Evolutionary conservation across 2,113 vertebrate genomes (phyloP), one percentile per base, ranked within the genome.

Genomic region (Taurulus bubalis): DNA sequence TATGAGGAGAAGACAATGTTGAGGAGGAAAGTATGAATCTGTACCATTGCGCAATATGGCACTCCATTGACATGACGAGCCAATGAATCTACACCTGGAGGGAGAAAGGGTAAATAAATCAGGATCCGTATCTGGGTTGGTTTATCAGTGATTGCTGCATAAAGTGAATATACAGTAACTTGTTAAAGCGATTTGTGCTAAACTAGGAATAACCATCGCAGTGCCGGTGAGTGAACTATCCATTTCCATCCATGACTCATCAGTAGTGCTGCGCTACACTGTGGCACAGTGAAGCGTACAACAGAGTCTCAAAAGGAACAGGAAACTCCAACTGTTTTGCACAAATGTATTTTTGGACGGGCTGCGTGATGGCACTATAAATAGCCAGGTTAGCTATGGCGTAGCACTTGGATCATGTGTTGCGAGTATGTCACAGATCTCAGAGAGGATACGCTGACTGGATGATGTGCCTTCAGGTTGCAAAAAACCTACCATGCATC

Each of bases 251-350:
- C 34, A 30, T 84, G 78, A 85, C 73, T 86, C 77, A 77, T 72
- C 53, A 32, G 36, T 32, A 8, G 51, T 45, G 40, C 49, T 45
- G 26, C 53, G n/a, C 20, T 9, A 15, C 8, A n/a, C 60, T 40
- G 67, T 16, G 66, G 20, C 59, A 20, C 58, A 76, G 66, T 74
- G 45, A 26, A 73, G 65, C 69, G 73, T 51, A 72, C 56, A 1
- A 36, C 34, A 51, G 22, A 68, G 49, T 85, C 78, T 66, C 49
- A 20, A 72, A 86, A 72, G 76, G 65, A 90, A 87, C 76, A 89
- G 92, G 89, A 90, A 90, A 85, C 83, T 82, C 87, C 77, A 83
- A 87, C 89, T 72, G 77, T 89, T 77, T 60, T 81, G 71, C 86
- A 78, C 56, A 76, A 32, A 78, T 78, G 73, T 90, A 90, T 93